Conservation (phyloP, 2,888 invertebrate species). For the Choreutis nemorana region DNA sequence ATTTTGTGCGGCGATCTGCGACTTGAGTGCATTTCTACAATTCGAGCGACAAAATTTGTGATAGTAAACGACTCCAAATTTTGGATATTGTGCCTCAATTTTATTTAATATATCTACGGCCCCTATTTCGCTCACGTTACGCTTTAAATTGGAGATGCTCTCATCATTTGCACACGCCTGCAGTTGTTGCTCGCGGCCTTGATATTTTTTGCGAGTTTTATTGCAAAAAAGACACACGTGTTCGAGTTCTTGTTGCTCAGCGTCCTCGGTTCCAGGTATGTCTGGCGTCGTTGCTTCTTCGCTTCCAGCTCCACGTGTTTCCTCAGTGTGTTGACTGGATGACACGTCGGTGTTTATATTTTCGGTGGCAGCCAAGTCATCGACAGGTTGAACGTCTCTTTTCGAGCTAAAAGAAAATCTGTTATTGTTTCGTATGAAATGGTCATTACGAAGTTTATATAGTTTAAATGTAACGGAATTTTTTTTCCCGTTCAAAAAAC, state of each 20-base stretch:
- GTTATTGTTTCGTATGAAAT: conserved; percentile 1
- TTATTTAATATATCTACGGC: not conserved
- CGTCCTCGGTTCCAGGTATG: not conserved
- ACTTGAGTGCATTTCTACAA: conserved; percentile 2
- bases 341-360: conserved; percentile 3
- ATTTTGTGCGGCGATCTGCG: conserved; percentile 1
- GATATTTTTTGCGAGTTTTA: conserved; percentile 3
- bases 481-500: not conserved
- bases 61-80: not conserved
- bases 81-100: conserved; percentile 1
- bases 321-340: conserved; percentile 1
- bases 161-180: not conserved
- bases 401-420: conserved; percentile 1
- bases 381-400: not conserved
- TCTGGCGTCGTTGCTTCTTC: conserved; percentile 1
- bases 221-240: conserved; percentile 4
- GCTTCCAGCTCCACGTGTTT: not conserved
- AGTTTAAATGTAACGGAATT: not conserved
- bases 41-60: conserved; percentile 3
- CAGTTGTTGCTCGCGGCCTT: conserved; percentile 3
- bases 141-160: conserved; percentile 1
- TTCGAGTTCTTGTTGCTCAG: conserved; percentile 1
- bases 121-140: conserved; percentile 2
- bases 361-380: not conserved
- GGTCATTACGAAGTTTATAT: not conserved